Percentiles rank a stretch among this genome's conserved stretches.
Evolutionary conservation across 2,888 invertebrate species (phyloP).

Genomic region (Gastracanthus pulcherrimus): DNA sequence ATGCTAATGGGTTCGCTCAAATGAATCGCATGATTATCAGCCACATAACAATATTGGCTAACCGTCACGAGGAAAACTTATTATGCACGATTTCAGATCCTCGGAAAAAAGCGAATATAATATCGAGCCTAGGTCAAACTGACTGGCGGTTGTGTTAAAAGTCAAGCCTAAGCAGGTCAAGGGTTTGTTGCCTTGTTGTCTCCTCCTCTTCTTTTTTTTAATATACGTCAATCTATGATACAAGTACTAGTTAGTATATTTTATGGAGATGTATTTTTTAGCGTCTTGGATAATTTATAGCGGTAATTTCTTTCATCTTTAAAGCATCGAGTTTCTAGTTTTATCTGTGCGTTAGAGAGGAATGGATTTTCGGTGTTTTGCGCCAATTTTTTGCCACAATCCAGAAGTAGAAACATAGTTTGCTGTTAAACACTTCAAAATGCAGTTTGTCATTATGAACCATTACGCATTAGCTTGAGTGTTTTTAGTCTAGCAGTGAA

Average conservation of each 20-base stretch:
- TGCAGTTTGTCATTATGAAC: conserved; percentile 10
- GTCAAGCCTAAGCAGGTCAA: conserved; percentile 9
- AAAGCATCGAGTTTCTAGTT: not conserved
- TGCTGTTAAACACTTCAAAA: not conserved
- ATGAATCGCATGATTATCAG: conserved; percentile 24
- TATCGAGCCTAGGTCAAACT: too few species aligned
- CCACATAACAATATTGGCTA: not conserved
- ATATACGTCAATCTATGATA: not conserved
- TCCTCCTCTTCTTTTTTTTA: not conserved
- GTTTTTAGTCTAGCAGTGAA: conserved; percentile 34
- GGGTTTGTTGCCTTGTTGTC: not conserved
- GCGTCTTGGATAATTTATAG: not conserved
- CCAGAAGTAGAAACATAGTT: not conserved
- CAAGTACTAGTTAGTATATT: too few species aligned
- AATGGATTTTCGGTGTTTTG: not conserved
- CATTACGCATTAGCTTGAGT: conserved; percentile 12
- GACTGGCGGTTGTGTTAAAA: not conserved
- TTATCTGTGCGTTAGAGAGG: not conserved
- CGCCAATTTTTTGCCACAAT: not conserved
- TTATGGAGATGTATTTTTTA: not conserved
- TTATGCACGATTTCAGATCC: not conserved
- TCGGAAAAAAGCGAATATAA: too few species aligned
- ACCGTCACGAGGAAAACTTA: conserved; percentile 6
- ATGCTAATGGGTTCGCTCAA: conserved; percentile 15
- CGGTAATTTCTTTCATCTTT: too few species aligned